Base-by-base conservation (phyloP, 1,140 invertebrate species). In the Pseudachorutes palmiensis region DNA sequence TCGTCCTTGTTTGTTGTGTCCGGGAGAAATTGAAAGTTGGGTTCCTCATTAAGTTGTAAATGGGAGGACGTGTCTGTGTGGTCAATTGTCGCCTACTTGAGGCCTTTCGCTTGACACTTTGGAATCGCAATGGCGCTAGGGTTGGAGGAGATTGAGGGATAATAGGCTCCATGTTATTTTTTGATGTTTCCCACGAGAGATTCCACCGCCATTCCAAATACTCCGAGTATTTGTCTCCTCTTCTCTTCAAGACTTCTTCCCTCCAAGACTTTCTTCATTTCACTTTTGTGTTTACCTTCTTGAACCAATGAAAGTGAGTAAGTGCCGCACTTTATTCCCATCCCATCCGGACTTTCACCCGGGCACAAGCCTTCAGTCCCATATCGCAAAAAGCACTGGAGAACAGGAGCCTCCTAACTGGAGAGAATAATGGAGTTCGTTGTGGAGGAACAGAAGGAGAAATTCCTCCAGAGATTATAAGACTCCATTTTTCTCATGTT, bases 141-240 rank as follows among this genome's bases (percentile, higher is more conserved):
- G 64, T 32, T 69, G 48, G 30, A 61, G 61, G 66, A 69, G 67
- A 68, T 69, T 66, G 59, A 48, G 58, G 66, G 67, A 69, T 69
- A 69, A 69, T 72, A 72, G 70, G 59, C 64, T 67, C 36, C 68
- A 69, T 64, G 70, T 72, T 71, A 69, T 65, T 65, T 65, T 55
- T 67, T 67, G 65, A 67, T 72, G 61, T 55, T 65, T 62, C 70
- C 67, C 65, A 65, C 65, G 67, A 72, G 70, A 69, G 65, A 69
- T 28, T 64, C 36, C 48, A n/a, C n/a, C 24, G 45, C 67, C 59
- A 69, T 62, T 62, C 63, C 62, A 66, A 55, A 30, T 45, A 58
- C 3, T 62, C 61, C 62, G n/a, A 70, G 58, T 59, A 64, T 64
- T 59, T 67, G 66, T 70, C 48, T 57, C 26, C 57, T 62, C 51